These are phyloP conservation scores for Aphaenogaster floridana DNA, from an alignment of 1,140 invertebrate species.

Conservation along the genomic window DNA sequence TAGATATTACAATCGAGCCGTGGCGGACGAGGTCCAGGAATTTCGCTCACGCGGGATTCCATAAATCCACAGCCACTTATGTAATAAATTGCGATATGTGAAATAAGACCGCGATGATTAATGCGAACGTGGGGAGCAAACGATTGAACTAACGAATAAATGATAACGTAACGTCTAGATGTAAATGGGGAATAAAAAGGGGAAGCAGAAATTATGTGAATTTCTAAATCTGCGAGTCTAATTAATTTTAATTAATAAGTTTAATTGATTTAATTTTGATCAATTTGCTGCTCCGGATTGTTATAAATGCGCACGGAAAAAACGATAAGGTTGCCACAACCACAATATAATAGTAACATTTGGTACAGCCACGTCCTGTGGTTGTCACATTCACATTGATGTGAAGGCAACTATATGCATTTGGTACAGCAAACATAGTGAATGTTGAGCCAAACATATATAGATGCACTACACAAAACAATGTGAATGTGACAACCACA, in stretches of 20 bases:
- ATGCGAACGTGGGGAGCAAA: not conserved
- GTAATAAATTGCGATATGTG: not conserved
- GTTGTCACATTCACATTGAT: too few relatives aligned
- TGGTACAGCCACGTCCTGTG: too few relatives aligned
- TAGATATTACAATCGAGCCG: slow-evolving; percentile 21
- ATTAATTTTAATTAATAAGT: too few relatives aligned
- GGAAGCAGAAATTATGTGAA: not conserved
- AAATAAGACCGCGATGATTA: not conserved
- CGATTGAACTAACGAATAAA: not conserved
- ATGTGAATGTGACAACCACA: too few relatives aligned
- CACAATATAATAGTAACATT: too few relatives aligned
- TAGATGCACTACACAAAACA: too few relatives aligned
- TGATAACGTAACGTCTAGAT: not conserved
- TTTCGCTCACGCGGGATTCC: not conserved
- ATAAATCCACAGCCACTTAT: not conserved
- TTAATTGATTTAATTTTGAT: not conserved
- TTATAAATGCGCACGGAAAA: not conserved
- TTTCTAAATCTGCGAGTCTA: not conserved
- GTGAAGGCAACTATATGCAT: too few relatives aligned
- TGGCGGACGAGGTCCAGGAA: not conserved
- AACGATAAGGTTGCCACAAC: too few relatives aligned
- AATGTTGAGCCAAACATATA: too few relatives aligned
- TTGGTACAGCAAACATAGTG: too few relatives aligned
- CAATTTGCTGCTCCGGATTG: not conserved
- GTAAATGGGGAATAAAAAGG: not conserved